A percentile compares a stretch with the other conserved stretches of the same genome.
phyloP scores from a whole-genome alignment of 2,797 vertebrate genomes.

The Coendou prehensilis region DNA sequence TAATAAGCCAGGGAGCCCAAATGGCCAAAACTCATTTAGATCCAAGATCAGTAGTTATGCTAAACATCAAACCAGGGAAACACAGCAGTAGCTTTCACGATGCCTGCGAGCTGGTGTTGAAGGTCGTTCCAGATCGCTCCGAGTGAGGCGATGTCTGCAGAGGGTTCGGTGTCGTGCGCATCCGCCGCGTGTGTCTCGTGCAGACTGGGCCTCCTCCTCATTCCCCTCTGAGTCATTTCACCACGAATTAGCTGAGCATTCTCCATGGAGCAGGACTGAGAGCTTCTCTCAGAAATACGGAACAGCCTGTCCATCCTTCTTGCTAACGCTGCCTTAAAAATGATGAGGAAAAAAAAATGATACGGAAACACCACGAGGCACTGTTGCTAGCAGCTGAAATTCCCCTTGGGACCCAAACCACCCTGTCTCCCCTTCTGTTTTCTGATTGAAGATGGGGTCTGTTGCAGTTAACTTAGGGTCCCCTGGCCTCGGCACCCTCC shows the following conservation, averaged over 20 bases:
- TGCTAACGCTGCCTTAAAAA: not conserved
- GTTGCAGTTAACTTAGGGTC: not conserved
- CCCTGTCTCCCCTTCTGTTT: not conserved
- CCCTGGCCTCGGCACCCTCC: not conserved
- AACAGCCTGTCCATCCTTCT: not conserved
- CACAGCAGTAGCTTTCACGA: not conserved
- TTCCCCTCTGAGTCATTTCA: not conserved
- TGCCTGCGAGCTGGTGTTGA: not conserved
- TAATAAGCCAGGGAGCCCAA: conserved; percentile 14
- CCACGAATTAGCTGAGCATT: not conserved
- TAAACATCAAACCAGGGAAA: conserved; percentile 14
- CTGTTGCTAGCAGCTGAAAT: not conserved
- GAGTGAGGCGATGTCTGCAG: not conserved
- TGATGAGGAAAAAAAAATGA: not conserved
- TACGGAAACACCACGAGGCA: not conserved
- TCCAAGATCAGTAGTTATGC: not conserved
- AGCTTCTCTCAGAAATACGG: not conserved
- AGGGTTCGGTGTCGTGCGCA: not conserved
- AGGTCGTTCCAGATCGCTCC: not conserved
- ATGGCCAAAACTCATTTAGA: not conserved
- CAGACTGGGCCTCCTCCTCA: not conserved
- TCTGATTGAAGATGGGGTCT: not conserved
- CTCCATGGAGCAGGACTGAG: not conserved
- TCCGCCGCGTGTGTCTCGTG: not conserved
- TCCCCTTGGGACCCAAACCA: not conserved